These are phyloP conservation scores for Neolamprologus tretocephalus DNA, from an alignment of 2,113 vertebrate genomes.

Conservation along the genomic window DNA sequence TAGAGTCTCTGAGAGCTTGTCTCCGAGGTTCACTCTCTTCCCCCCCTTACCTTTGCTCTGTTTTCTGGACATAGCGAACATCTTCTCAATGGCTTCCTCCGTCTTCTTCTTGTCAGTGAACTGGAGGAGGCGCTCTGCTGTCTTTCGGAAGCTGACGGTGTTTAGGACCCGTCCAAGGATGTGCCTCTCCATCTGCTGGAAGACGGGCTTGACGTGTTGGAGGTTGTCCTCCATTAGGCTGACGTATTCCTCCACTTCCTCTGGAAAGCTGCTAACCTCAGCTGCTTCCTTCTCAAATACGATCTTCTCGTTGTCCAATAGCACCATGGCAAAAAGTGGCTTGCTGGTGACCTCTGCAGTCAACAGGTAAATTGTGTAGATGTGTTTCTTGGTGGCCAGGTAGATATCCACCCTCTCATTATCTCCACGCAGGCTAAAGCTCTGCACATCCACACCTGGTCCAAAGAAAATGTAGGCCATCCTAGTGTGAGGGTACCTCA, in stretches of 20 bases:
- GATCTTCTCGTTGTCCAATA: conserved; percentile 81
- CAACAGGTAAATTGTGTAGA: conserved; percentile 83
- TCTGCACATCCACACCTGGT: conserved; percentile 83
- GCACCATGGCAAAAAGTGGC: conserved; percentile 82
- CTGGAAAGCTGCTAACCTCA: conserved; percentile 46
- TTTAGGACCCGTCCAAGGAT: conserved; percentile 86
- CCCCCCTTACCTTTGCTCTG: conserved; percentile 72
- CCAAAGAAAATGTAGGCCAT: conserved; percentile 90
- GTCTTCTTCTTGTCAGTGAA: conserved; percentile 90
- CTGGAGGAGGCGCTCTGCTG: conserved; percentile 83
- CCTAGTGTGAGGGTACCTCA: conserved; percentile 81
- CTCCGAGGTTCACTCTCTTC: conserved; percentile 71
- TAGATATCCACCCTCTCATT: conserved; percentile 82
- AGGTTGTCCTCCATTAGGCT: conserved; percentile 83
- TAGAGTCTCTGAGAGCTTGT: conserved; percentile 80
- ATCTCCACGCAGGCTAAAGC: conserved; percentile 84
- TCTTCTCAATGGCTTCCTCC: conserved; percentile 82
- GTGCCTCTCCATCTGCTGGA: conserved; percentile 91
- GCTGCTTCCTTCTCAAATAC: conserved; percentile 78
- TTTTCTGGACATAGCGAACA: conserved; percentile 82
- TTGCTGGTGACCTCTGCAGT: conserved; percentile 73
- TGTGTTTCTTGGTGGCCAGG: conserved; percentile 78
- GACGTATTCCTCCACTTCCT: conserved; percentile 81
- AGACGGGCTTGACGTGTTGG: conserved; percentile 88
- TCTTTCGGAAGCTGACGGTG: conserved; percentile 82